Base-by-base conservation (phyloP, 2,888 invertebrate species). In the Drosophila diplacantha region DNA sequence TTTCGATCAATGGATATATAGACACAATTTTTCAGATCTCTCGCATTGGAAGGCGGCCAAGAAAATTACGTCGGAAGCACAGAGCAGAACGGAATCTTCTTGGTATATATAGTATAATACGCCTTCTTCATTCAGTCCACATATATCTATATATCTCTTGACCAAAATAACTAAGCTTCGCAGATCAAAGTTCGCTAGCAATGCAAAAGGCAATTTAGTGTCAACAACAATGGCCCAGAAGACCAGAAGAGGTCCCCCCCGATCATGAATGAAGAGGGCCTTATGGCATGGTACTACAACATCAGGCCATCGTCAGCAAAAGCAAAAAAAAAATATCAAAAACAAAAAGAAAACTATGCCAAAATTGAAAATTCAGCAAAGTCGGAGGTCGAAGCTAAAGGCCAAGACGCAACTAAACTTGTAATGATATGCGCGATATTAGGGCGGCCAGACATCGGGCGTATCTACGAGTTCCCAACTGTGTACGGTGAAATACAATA, bases 51-150 rank as follows among this genome's bases (percentile, higher is more conserved):
- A 20, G 38, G 38, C 20, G 51, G 70, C 70, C 70, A 71, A 69
- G 41, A 71, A 57, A 44, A 66, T 61, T 71, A 61, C 66, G 66
- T 71, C 71, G 60, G 37, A 41, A 34, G 55, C 62, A 68, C 41
- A 38, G 29, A 46, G 49, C 47, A 37, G 35, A 67, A 34, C 39
- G 26, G 35, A 50, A 51, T 43, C 37, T 44, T 38, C 14, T 12
- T 14, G 31, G 29, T 55, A 32, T 43, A 37, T 37, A 52, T 56
- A 34, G 29, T 18, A 31, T 3, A 46, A 46, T 29, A 24, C 49
- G 39, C 34, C 35, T 37, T 43, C 31, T 32, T 43, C 34, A 63
- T 53, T 65, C 44, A 65, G 37, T n/a, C 16, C 38, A 65, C 35
- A 39, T 38, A 39, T 38, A 51, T 14, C 5, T 20, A 14, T 46